Base-by-base conservation (phyloP, 1,140 invertebrate genomes). In the Drosophila bocki region DNA sequence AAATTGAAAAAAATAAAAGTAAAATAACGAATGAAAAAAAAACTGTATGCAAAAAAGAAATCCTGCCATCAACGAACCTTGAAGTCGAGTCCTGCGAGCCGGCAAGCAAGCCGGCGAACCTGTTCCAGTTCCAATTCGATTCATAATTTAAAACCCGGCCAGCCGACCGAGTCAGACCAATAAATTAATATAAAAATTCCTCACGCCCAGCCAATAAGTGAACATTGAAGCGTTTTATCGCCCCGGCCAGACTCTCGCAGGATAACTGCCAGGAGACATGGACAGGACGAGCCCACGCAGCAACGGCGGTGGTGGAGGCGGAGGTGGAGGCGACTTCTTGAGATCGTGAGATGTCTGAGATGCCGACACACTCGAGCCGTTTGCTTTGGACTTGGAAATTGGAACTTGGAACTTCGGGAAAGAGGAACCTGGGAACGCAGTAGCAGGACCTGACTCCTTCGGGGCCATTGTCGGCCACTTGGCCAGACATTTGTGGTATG, bases 111-210 rank as follows among this genome's bases (percentile, higher is more conserved):
- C 26, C 26, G 26, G 26, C 33, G 33, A 68, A 72, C 57, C 71
- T 50, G 57, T 41, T 58, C 63, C 72, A 77, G 47, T 68, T 74
- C 72, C 83, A 79, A 90, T 85, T 75, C 84, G 87, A 90, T 88
- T 88, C 85, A 88, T 88, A 88, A 88, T 88, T 88, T 90, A 88
- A 88, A 79, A 76, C 51, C 51, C 33, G 51, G 75, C 51, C 81
- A 68, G 56, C 65, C 85, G 81, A 75, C 85, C 54, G 74, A 80
- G 78, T 72, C 72, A 74, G 67, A 81, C 81, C 85, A 65, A 88
- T 88, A 88, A 88, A 88, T 88, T 88, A 88, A 88, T 88, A 88
- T 88, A 88, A 88, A 88, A 88, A 88, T 88, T 88, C 85, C 85
- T 88, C 81, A 90, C 85, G 85, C 85, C 87, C 85, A 88, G 85